A percentile compares a stretch with the other conserved stretches of the same genome.
Conservation (phyloP, 2,113 vertebrate genomes). For the Lepus timidus region DNA sequence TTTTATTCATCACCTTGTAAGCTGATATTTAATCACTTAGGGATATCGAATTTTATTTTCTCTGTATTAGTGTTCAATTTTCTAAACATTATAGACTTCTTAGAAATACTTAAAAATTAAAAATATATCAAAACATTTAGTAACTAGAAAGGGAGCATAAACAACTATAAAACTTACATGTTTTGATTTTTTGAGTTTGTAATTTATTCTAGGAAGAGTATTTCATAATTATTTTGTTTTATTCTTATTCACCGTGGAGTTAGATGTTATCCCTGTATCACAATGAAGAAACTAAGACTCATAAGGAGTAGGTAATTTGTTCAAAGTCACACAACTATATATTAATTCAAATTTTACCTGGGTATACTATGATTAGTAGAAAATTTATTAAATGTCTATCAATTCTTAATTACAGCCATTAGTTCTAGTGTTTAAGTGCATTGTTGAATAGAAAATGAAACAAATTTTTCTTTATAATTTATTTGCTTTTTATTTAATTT, state of each 20-base stretch:
- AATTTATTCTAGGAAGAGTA: not conserved
- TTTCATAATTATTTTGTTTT: constrained; percentile 30
- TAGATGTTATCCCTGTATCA: not conserved
- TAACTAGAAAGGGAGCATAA: not conserved
- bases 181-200: constrained; percentile 11
- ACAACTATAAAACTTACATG: not conserved
- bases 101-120: constrained; percentile 11
- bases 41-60: not conserved
- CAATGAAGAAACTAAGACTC: constrained; percentile 20
- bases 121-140: not conserved
- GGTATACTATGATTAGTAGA: not conserved
- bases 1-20: constrained; percentile 33
- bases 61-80: not conserved
- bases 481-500: not conserved
- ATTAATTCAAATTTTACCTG: constrained; percentile 50
- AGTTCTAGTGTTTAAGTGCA: constrained; percentile 12
- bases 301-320: constrained; percentile 42
- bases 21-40: not conserved
- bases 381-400: constrained; percentile 40
- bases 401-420: not conserved
- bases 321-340: not conserved
- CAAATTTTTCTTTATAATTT: not conserved
- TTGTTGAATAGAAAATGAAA: not conserved
- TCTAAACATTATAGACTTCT: not conserved
- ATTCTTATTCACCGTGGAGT: not conserved